These are phyloP conservation scores for Sinopyrophorus schimmeli DNA, from an alignment of 2,888 invertebrate species.

Conservation along the genomic window DNA sequence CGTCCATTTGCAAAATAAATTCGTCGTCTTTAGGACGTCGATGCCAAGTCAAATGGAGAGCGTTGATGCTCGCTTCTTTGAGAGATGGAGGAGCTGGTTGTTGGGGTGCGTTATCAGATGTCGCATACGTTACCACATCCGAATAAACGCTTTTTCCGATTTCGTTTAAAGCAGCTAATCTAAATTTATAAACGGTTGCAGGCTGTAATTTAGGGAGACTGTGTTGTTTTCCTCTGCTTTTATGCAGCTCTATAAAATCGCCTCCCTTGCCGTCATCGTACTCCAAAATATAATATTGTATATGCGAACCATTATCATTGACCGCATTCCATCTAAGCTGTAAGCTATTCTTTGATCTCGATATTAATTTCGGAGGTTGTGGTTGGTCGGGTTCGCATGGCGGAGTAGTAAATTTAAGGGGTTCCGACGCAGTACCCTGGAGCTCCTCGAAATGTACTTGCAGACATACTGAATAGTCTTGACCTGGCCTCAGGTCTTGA, in stretches of 20 bases:
- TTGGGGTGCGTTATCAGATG: conserved; percentile 78
- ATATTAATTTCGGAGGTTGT: conserved; percentile 70
- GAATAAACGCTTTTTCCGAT: conserved; percentile 76
- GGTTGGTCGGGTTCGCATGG: conserved; percentile 80
- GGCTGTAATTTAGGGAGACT: conserved; percentile 75
- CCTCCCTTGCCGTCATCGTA: conserved; percentile 72
- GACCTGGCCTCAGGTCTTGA: conserved; percentile 84
- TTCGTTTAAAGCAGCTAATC: conserved; percentile 81
- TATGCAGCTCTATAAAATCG: conserved; percentile 72
- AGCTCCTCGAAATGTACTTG: conserved; percentile 76
- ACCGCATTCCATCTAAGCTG: conserved; percentile 74
- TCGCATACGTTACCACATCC: conserved; percentile 69
- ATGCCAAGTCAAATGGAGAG: conserved; percentile 75
- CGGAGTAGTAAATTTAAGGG: conserved; percentile 78
- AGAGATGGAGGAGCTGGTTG: conserved; percentile 78
- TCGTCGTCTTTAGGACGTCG: conserved; percentile 75
- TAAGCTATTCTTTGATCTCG: conserved; percentile 71
- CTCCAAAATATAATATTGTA: conserved; percentile 77
- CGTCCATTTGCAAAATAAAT: conserved; percentile 81
- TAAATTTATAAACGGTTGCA: conserved; percentile 79
- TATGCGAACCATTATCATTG: conserved; percentile 78
- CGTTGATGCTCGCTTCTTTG: conserved; percentile 63
- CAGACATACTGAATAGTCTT: conserved; percentile 81
- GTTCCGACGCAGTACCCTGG: conserved; percentile 75
- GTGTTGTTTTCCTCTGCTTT: conserved; percentile 75